Evolutionary conservation across 2,797 vertebrate species (phyloP), one percentile per base, ranked within the genome.

Genomic region (Anguilla anguilla): DNA sequence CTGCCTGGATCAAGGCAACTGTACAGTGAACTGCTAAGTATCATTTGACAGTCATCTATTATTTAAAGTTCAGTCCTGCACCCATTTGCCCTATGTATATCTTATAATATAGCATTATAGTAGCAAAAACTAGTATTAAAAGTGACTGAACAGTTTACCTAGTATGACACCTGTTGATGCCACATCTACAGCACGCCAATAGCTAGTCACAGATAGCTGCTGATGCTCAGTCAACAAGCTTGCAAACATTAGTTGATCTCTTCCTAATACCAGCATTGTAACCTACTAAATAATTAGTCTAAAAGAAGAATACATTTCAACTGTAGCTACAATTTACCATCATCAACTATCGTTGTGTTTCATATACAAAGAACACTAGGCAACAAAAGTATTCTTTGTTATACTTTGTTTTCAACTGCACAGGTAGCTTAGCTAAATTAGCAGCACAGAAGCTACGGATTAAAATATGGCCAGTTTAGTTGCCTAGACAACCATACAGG

Each of bases 1-100:
- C 74, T 61, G 31, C 88, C 35, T 81, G 17, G 46, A 85, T 64
- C 39, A 85, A 87, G 88, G 84, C 86, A 88, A 61, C 49, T 69
- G 72, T 85, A 86, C 43, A 89, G 84, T 85, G 79, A 31, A 89
- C 46, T 4, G 31, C 84, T 28, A 28, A 67, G 6, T 13, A 31
- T 35, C 9, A 31, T 72, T 72, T 72, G n/a, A 72, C n/a, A 28
- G 67, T 72, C 67, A 31, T 31, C 10, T 72, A 72, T 28, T 13
- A 72, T 31, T 72, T 28, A 28, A 79, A 79, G 46, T 15, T 43
- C 35, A 79, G 35, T 43, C 11, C 17, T 46, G 67, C 28, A 28
- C 67, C 5, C 61, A 13, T 67, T 31, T 11, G 11, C 28, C n/a
- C 11, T 13, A 72, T 31, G 7, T 1, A 72, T 31, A 72, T 72